A percentile compares a stretch with the other conserved stretches of the same genome.
phyloP scores from a whole-genome alignment of 2,888 invertebrate genomes.

The Nomada ferruginata region DNA sequence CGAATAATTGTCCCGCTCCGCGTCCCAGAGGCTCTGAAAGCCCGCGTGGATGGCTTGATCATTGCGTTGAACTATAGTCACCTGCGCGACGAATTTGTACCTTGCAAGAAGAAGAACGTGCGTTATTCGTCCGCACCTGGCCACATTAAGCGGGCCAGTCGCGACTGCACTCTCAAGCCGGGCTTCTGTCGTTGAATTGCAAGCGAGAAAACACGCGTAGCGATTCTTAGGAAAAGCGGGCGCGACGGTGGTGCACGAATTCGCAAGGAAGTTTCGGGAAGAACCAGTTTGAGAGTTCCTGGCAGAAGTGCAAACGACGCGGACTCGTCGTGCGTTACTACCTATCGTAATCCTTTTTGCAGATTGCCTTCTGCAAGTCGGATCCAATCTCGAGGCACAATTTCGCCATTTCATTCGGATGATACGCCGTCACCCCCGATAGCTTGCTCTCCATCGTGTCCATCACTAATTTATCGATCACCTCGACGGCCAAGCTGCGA shows the following conservation, averaged over 20 bases:
- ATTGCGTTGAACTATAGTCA: constrained; percentile 66
- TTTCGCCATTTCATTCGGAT: constrained; percentile 53
- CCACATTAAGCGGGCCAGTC: background rate
- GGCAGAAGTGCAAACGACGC: background rate
- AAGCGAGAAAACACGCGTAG: constrained; percentile 5
- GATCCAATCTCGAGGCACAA: constrained; percentile 60
- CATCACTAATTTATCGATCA: constrained; percentile 57
- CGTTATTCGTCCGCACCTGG: background rate
- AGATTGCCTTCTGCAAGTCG: constrained; percentile 60
- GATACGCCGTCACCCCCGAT: constrained; percentile 55
- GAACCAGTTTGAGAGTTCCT: background rate
- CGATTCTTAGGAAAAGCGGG: background rate
- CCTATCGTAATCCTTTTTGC: constrained; percentile 69
- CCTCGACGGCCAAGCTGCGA: constrained; percentile 43
- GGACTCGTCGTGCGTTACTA: constrained; percentile 29
- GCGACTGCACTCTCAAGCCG: background rate
- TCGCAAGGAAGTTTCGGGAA: background rate
- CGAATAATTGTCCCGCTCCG: constrained; percentile 73
- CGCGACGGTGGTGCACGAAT: background rate
- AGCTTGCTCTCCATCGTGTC: constrained; percentile 59
- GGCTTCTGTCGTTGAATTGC: background rate
- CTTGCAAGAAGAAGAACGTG: constrained; percentile 42
- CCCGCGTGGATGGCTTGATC: constrained; percentile 66
- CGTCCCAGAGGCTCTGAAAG: constrained; percentile 71
- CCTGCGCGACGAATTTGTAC: constrained; percentile 70